phyloP scores from a whole-genome alignment of 2,113 vertebrate genomes.

The Oryctolagus cuniculus region DNA sequence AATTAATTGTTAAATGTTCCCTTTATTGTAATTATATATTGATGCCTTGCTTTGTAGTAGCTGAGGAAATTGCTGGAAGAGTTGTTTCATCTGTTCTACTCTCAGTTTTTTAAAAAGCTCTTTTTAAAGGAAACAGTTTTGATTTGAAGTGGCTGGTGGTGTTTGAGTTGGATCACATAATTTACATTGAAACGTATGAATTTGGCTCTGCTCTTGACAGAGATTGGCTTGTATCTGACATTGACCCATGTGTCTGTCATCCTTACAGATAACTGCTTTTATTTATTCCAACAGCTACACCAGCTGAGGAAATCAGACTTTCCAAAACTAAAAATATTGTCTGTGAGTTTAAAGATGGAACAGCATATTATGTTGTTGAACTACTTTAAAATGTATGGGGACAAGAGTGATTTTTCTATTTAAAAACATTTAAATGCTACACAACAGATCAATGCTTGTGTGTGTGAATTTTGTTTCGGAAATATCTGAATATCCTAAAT shows the following conservation, averaged over 20 bases:
- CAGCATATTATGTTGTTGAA: not conserved
- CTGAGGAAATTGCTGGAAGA: conserved; percentile 72
- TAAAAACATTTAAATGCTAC: conserved; percentile 36
- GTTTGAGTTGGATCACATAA: conserved; percentile 68
- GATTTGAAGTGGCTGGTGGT: conserved; percentile 69
- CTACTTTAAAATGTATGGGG: conserved; percentile 9
- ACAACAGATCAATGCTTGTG: not conserved
- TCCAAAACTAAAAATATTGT: conserved; percentile 73
- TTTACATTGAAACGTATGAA: conserved; percentile 77
- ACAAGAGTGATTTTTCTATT: conserved; percentile 28
- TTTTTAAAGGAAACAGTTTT: conserved; percentile 71
- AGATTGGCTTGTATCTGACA: conserved; percentile 80
- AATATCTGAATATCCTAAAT: not conserved
- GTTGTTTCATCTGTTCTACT: conserved; percentile 72
- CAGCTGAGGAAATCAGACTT: conserved; percentile 79
- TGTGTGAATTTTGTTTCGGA: conserved; percentile 56
- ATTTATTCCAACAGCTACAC: conserved; percentile 81
- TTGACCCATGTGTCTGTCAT: conserved; percentile 83
- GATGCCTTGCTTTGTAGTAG: conserved; percentile 56
- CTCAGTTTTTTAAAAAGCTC: conserved; percentile 62
- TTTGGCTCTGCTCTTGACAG: conserved; percentile 74
- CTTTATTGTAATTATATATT: conserved; percentile 69
- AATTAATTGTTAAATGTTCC: conserved; percentile 81
- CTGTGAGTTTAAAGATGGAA: conserved; percentile 52
- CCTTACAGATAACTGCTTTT: conserved; percentile 77